Conservation (phyloP, 2,888 invertebrate species). For the Miltochrista miniata region DNA sequence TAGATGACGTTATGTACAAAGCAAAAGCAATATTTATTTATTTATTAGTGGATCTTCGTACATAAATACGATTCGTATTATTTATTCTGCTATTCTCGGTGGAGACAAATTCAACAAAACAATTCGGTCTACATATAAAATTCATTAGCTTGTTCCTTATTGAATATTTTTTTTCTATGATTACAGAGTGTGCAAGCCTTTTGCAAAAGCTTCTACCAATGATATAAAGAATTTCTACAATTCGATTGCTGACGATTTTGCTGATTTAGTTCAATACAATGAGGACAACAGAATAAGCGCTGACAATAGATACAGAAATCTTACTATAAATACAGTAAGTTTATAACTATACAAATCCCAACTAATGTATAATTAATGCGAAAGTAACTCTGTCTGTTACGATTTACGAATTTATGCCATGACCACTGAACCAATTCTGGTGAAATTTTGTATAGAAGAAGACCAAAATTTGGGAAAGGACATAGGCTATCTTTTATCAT, state of each 20-base stretch:
- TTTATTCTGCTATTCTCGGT: too few relatives aligned
- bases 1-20: too few relatives aligned
- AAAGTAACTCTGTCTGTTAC: not conserved
- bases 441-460: too few relatives aligned
- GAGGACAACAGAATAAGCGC: slow-evolving; percentile 92
- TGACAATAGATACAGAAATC: slow-evolving; percentile 82
- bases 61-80: too few relatives aligned
- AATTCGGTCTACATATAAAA: too few relatives aligned
- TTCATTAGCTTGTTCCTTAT: too few relatives aligned
- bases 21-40: too few relatives aligned
- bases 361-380: not conserved
- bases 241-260: slow-evolving; percentile 93
- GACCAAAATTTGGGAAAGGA: too few relatives aligned
- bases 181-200: slow-evolving; percentile 88
- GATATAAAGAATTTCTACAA: slow-evolving; percentile 93
- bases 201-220: slow-evolving; percentile 84
- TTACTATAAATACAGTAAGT: slow-evolving; percentile 89
- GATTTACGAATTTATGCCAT: not conserved
- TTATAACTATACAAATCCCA: not conserved
- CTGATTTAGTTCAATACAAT: slow-evolving; percentile 96
- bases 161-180: too few relatives aligned
- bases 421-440: not conserved
- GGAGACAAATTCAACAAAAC: too few relatives aligned
- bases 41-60: too few relatives aligned
- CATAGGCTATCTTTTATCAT: too few relatives aligned